These are phyloP conservation scores for Drosophila koepferae DNA, from an alignment of 2,888 invertebrate genomes.

Conservation along the genomic window DNA sequence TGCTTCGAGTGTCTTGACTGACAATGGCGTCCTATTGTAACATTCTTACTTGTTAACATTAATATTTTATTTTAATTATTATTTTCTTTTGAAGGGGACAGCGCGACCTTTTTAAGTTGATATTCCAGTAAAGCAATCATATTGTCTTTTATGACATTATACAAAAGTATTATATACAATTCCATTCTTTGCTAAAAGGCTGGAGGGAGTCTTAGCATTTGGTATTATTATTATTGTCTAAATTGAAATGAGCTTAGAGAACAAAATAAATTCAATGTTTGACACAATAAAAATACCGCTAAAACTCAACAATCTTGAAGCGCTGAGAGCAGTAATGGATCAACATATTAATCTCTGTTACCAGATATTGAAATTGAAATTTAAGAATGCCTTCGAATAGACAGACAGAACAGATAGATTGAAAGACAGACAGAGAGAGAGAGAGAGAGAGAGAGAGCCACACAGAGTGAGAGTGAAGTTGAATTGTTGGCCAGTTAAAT, in stretches of 20 bases:
- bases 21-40: not conserved
- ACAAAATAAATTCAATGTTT: not conserved
- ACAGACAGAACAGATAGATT: not conserved
- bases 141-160: not conserved
- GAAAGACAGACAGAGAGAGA: not conserved
- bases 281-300: not conserved
- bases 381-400: not conserved
- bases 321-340: too few relatives aligned
- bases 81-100: not conserved
- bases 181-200: too few relatives aligned
- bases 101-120: not conserved
- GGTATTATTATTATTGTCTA: not conserved
- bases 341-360: not conserved
- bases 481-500: conserved; percentile 6
- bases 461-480: not conserved
- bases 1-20: not conserved
- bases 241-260: not conserved
- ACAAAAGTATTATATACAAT: too few relatives aligned
- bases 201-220: not conserved
- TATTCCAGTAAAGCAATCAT: not conserved
- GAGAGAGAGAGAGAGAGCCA: not conserved
- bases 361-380: conserved; percentile 4
- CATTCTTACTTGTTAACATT: not conserved
- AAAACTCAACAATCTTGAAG: not conserved
- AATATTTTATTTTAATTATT: not conserved